Conservation (phyloP, 2,888 invertebrate genomes). For the Aleiodes testaceus region DNA sequence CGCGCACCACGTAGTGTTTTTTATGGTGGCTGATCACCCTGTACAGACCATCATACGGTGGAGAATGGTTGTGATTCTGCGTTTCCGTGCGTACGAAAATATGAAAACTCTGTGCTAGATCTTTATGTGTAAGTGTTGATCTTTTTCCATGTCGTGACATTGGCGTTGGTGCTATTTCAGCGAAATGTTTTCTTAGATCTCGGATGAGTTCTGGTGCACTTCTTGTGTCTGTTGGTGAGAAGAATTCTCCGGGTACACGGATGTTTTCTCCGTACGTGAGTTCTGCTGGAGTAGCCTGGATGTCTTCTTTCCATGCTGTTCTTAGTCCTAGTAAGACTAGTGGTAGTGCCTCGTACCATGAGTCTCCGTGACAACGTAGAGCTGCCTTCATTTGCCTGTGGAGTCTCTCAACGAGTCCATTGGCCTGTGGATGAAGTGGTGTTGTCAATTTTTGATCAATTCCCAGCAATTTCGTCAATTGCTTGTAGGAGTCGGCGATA, state of each 20-base stretch:
- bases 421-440: constrained; percentile 30
- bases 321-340: neutral
- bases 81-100: neutral
- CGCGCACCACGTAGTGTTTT: neutral
- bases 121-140: neutral
- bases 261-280: too few relatives aligned
- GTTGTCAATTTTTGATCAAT: constrained; percentile 7
- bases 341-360: neutral
- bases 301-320: too few relatives aligned
- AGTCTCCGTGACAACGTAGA: neutral
- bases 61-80: neutral
- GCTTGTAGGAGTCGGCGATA: too few relatives aligned
- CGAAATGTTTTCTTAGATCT: neutral
- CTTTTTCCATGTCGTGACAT: neutral
- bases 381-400: constrained; percentile 31
- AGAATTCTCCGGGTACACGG: too few relatives aligned
- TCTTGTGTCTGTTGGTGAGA: too few relatives aligned
- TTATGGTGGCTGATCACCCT: neutral
- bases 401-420: constrained; percentile 52
- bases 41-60: neutral
- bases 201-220: neutral
- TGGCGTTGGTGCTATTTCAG: neutral
- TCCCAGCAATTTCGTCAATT: too few relatives aligned
- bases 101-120: neutral
- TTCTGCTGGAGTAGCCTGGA: too few relatives aligned